Evolutionary conservation across 2,888 invertebrate genomes (phyloP).

Genomic region (Phymatocera aterrima): DNA sequence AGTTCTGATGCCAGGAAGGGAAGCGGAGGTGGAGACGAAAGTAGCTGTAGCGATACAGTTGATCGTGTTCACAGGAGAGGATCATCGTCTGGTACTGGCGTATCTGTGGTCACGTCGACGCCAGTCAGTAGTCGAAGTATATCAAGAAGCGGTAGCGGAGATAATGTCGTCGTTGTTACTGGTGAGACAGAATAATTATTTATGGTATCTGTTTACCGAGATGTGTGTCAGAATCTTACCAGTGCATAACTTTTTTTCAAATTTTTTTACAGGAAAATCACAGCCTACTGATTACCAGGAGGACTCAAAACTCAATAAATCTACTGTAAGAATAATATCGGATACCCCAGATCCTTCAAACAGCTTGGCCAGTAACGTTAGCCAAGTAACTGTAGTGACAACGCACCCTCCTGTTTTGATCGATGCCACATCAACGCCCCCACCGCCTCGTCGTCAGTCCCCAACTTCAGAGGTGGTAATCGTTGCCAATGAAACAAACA

Average conservation of each 20-base stretch:
- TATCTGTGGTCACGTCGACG: slow-evolving; percentile 72
- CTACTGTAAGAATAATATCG: slow-evolving; percentile 76
- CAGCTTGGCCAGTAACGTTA: slow-evolving; percentile 85
- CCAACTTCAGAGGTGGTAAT: slow-evolving; percentile 85
- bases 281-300: slow-evolving; percentile 56
- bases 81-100: slow-evolving; percentile 65
- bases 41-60: slow-evolving; percentile 53
- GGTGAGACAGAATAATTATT: slow-evolving; percentile 57
- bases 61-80: slow-evolving; percentile 54
- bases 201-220: too few relatives aligned
- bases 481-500: slow-evolving; percentile 87
- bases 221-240: neutral
- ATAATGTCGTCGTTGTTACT: slow-evolving; percentile 71
- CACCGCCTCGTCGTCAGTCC: slow-evolving; percentile 81
- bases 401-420: slow-evolving; percentile 87
- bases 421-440: slow-evolving; percentile 84
- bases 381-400: slow-evolving; percentile 89
- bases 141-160: slow-evolving; percentile 65
- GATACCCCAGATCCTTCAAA: slow-evolving; percentile 81
- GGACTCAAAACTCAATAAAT: slow-evolving; percentile 74
- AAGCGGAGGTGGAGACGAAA: slow-evolving; percentile 39
- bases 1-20: slow-evolving; percentile 51
- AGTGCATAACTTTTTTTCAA: neutral
- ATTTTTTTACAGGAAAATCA: slow-evolving; percentile 59
- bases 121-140: slow-evolving; percentile 66